phyloP scores from a whole-genome alignment of 2,113 vertebrate genomes.

The Haemorhous mexicanus region DNA sequence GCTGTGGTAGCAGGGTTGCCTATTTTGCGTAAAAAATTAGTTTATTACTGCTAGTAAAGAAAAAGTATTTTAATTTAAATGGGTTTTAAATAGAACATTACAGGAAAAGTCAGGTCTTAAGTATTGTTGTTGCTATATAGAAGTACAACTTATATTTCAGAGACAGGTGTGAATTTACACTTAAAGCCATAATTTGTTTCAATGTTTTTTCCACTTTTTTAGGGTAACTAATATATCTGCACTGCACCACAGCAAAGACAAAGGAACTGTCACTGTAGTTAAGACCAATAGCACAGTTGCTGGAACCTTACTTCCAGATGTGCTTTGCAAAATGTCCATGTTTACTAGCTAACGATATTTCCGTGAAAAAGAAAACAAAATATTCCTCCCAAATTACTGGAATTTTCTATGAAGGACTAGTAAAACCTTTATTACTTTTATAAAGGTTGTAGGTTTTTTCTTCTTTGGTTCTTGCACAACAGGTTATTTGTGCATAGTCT shows the following conservation, averaged over 20 bases:
- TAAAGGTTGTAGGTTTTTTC: not conserved
- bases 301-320: not conserved
- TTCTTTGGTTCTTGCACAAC: not conserved
- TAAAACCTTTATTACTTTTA: not conserved
- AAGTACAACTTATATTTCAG: not conserved
- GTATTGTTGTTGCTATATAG: not conserved
- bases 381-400: not conserved
- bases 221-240: not conserved
- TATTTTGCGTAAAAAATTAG: not conserved
- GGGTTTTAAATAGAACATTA: not conserved
- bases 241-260: not conserved
- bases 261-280: not conserved
- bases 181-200: not conserved
- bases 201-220: not conserved
- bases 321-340: not conserved
- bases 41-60: not conserved
- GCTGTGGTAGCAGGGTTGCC: not conserved
- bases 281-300: not conserved
- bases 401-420: not conserved
- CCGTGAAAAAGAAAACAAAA: not conserved
- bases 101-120: not conserved
- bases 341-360: not conserved
- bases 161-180: not conserved
- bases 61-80: not conserved
- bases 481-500: not conserved